Conservation (phyloP, 2,113 vertebrate genomes). For the Cochlearius cochlearius region DNA sequence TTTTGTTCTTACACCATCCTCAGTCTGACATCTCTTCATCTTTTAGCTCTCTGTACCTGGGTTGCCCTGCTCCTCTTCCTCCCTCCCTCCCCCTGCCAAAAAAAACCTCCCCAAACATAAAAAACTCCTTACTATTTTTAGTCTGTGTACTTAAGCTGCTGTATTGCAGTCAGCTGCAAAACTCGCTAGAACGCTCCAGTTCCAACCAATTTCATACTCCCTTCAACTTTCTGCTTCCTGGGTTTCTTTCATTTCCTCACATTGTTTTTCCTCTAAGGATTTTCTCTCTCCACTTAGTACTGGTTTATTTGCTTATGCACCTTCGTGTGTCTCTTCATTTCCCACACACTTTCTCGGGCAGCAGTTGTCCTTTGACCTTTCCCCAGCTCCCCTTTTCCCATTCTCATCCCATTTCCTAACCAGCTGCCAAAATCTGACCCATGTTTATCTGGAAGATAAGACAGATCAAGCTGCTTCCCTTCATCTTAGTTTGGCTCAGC, state of each 20-base stretch:
- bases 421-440: not conserved
- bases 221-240: not conserved
- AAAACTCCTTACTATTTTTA: not conserved
- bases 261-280: not conserved
- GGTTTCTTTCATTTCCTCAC: not conserved
- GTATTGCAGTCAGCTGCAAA: not conserved
- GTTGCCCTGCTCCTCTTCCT: not conserved
- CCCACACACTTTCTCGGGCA: not conserved
- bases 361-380: not conserved
- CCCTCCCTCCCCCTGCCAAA: not conserved
- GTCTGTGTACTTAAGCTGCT: not conserved
- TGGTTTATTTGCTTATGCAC: not conserved
- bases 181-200: not conserved
- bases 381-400: not conserved
- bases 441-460: not conserved
- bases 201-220: not conserved
- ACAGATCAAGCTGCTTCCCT: not conserved
- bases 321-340: not conserved
- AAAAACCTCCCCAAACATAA: not conserved
- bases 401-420: conserved; percentile 2
- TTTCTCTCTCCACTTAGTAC: not conserved
- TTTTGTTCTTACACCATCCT: not conserved
- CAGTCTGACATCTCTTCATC: not conserved
- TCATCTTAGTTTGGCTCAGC: conserved; percentile 1
- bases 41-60: not conserved